phyloP scores from a whole-genome alignment of 2,113 vertebrate genomes.

The Circaetus gallicus region DNA sequence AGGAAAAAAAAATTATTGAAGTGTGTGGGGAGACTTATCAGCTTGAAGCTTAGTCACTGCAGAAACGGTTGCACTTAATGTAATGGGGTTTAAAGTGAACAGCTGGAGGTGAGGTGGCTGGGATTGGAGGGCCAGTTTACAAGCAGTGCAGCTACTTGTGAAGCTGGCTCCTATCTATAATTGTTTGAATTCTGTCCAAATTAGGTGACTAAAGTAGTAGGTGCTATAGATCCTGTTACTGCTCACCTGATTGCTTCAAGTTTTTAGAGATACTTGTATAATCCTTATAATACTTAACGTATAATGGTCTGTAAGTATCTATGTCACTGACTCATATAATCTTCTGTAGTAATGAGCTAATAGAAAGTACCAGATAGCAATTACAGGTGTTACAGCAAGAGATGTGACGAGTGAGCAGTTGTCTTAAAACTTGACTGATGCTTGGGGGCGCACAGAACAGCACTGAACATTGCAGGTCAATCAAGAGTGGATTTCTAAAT shows the following conservation, averaged over 20 bases:
- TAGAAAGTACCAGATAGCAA: background rate
- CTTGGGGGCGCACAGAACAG: background rate
- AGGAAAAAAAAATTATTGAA: background rate
- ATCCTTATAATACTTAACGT: background rate
- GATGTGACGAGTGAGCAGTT: background rate
- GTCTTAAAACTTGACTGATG: background rate
- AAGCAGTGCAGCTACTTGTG: background rate
- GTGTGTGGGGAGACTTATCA: background rate
- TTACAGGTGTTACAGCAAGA: background rate
- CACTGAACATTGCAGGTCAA: background rate
- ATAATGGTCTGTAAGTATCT: background rate
- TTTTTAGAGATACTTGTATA: background rate
- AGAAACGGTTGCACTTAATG: fast-evolving
- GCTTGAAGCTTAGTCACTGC: background rate
- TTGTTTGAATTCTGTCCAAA: background rate
- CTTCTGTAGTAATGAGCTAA: background rate
- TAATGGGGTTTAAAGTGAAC: background rate
- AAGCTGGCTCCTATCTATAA: background rate
- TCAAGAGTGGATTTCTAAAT: background rate
- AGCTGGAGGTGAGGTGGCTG: background rate
- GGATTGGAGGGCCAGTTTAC: background rate
- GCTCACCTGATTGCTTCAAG: background rate
- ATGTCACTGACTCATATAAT: background rate
- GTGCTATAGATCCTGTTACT: background rate
- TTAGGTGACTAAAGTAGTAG: background rate